phyloP scores from a whole-genome alignment of 1,140 invertebrate species.

The Drosophila azteca region DNA sequence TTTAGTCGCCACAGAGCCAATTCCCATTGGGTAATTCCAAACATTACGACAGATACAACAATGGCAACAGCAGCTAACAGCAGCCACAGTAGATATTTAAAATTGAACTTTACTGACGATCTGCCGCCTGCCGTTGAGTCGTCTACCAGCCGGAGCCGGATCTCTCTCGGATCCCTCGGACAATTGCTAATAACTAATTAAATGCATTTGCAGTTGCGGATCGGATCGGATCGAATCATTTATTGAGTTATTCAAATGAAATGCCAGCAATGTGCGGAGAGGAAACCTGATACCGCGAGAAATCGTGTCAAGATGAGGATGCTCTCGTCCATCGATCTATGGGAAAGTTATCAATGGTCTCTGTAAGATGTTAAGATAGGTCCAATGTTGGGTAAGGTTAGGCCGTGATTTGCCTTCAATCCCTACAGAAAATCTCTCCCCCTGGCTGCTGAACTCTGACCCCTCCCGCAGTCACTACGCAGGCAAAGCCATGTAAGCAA shows the following conservation, averaged over 20 bases:
- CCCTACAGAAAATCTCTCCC: constrained; percentile 50
- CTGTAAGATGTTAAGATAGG: constrained; percentile 39
- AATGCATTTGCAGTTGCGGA: constrained; percentile 60
- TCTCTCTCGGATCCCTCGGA: constrained; percentile 47
- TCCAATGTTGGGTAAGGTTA: constrained; percentile 11
- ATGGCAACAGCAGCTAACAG: constrained; percentile 53
- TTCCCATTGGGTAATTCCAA: constrained; percentile 72
- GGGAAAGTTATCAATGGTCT: constrained; percentile 46
- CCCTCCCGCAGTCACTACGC: constrained; percentile 22
- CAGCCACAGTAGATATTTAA: constrained; percentile 69
- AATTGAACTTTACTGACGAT: constrained; percentile 52
- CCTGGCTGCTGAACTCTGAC: constrained; percentile 56
- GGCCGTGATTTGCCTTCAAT: constrained; percentile 1
- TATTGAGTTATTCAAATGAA: constrained; percentile 76
- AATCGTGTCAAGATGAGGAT: constrained; percentile 42
- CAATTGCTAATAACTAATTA: constrained; percentile 59
- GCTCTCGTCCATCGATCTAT: constrained; percentile 12
- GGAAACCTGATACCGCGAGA: constrained; percentile 67
- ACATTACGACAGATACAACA: constrained; percentile 57
- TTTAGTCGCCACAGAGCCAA: constrained; percentile 49
- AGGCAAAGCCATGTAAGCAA: constrained; percentile 65
- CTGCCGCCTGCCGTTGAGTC: not conserved
- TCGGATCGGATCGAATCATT: constrained; percentile 54
- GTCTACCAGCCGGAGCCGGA: constrained; percentile 54
- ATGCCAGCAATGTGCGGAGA: constrained; percentile 70